Evolutionary conservation across 2,888 invertebrate species (phyloP).

Genomic region (Stictocephala bisonia): DNA sequence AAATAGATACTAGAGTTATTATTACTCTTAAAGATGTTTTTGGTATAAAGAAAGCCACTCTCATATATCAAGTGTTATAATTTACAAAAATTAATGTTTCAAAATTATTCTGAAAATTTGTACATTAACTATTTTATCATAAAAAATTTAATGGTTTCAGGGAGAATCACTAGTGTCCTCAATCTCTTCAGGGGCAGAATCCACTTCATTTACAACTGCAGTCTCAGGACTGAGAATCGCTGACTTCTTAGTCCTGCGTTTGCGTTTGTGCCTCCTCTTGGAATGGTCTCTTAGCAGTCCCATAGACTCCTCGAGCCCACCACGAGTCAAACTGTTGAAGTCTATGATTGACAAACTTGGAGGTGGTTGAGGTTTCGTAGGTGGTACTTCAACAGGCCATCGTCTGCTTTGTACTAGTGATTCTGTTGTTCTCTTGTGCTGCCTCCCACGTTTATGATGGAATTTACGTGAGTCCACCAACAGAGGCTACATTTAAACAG

Average conservation of each 20-base stretch:
- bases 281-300: not conserved
- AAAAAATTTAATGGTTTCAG: too few species aligned
- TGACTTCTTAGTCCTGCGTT: conserved; percentile 2
- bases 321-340: conserved; percentile 76
- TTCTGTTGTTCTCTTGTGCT: conserved; percentile 32
- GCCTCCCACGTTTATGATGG: conserved; percentile 31
- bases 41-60: too few species aligned
- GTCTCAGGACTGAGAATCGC: not conserved
- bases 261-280: not conserved
- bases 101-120: too few species aligned
- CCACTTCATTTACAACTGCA: not conserved
- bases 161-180: not conserved
- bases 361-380: conserved; percentile 63
- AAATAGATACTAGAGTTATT: too few species aligned
- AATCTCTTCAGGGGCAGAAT: not conserved
- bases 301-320: conserved; percentile 66
- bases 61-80: too few species aligned
- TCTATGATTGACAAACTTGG: conserved; percentile 79
- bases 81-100: too few species aligned
- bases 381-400: conserved; percentile 10
- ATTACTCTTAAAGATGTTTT: too few species aligned
- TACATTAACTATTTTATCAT: too few species aligned
- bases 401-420: conserved; percentile 21
- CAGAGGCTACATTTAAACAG: conserved; percentile 33
- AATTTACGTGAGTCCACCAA: conserved; percentile 19